Evolutionary conservation across 2,797 vertebrate species (phyloP), one percentile per base, ranked within the genome.

Genomic region (Odontamblyopus rebecca): DNA sequence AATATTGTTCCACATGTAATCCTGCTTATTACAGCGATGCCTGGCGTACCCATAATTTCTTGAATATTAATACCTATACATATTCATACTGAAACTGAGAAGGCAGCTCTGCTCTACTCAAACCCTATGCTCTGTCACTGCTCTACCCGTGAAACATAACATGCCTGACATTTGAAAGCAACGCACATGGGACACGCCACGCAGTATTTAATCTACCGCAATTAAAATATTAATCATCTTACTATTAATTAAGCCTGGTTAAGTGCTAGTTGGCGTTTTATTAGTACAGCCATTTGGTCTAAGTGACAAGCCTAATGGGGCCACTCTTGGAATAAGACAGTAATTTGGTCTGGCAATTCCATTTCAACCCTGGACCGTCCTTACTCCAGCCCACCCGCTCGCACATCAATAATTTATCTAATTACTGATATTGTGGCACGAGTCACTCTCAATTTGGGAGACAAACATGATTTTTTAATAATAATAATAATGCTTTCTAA

Each of bases 391-490:
- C 93, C 91, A 86, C 89, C 90, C 91, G 73, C 82, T 89, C 86
- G 77, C 79, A 89, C 95, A 96, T 96, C 95, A 95, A 96, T 95
- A 95, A 97, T 97, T 96, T 90, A 96, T 95, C 95, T 96, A 96
- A 96, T 96, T 95, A 94, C 95, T 90, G 91, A 93, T 93, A 93
- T 95, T 93, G 93, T 94, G 93, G 95, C 92, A 88, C 93, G 87
- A 95, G 94, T 95, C 96, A 95, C 95, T 96, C 95, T 95, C 94
- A 95, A 94, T 96, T 95, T 94, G 86, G 92, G 92, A 95, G 94
- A 95, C 94, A 96, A 97, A 96, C 95, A 95, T 93, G 89, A 95
- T 95, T 96, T 95, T 96, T 97, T 95, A 94, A 95, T 95, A 95
- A 94, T 95, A 95, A 94, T 95, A 96, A 97, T 95, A 94, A 96